A percentile compares a stretch with the other conserved stretches of the same genome.
These are phyloP conservation scores for Cloeon dipterum DNA, from an alignment of 2,888 invertebrate species.

Conservation along the genomic window DNA sequence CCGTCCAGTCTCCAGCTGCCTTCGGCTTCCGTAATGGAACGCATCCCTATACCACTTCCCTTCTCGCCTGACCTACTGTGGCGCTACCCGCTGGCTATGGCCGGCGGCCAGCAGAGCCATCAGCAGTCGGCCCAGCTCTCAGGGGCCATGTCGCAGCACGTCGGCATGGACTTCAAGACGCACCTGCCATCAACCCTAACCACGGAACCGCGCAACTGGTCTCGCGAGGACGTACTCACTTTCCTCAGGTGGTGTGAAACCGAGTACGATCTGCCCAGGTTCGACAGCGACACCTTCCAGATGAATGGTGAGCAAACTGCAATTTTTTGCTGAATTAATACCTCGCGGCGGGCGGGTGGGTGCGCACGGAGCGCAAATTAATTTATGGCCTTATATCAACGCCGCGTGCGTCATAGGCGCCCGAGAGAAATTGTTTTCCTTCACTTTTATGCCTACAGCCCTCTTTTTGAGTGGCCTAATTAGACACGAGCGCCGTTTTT, in stretches of 20 bases:
- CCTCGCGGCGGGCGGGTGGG: too few species aligned
- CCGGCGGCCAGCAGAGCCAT: conserved; percentile 26
- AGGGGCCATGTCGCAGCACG: conserved; percentile 13
- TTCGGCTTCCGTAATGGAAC: conserved; percentile 48
- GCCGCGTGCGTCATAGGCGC: too few species aligned
- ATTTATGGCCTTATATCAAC: too few species aligned
- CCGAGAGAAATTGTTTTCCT: too few species aligned
- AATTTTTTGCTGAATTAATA: too few species aligned
- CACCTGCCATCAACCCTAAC: conserved; percentile 65
- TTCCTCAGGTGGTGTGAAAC: conserved; percentile 81
- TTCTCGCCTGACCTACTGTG: conserved; percentile 65
- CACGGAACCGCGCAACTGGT: conserved; percentile 75
- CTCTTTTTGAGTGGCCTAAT: too few species aligned
- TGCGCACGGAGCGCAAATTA: too few species aligned
- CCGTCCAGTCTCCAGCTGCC: conserved; percentile 24
- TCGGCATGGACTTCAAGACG: conserved; percentile 58
- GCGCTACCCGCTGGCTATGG: conserved; percentile 44
- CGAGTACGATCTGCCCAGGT: conserved; percentile 75
- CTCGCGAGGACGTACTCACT: conserved; percentile 65
- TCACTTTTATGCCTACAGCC: too few species aligned
- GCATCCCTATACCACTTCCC: conserved; percentile 49
- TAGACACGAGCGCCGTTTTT: too few species aligned
- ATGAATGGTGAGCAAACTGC: conserved; percentile 84
- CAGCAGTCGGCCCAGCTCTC: conserved; percentile 21
- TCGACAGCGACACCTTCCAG: conserved; percentile 83